These are phyloP conservation scores for Pseudomyrmex concolor DNA, from an alignment of 1,140 invertebrate species.

Conservation along the genomic window DNA sequence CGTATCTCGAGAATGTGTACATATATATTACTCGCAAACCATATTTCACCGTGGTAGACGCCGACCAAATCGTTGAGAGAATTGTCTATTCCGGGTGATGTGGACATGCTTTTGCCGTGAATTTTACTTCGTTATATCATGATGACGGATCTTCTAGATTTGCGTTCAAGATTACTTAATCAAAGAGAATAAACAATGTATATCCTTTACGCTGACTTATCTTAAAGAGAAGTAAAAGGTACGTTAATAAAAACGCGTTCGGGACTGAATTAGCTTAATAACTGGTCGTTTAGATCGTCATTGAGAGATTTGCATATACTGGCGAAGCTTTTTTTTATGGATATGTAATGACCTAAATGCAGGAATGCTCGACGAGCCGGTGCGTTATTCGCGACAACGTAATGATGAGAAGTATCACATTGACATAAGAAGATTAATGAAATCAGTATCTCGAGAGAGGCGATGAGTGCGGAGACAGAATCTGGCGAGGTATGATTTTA, in stretches of 20 bases:
- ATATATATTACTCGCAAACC: conserved; percentile 22
- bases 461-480: background rate
- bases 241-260: background rate
- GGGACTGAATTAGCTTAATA: conserved; percentile 15
- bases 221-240: background rate
- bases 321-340: conserved; percentile 16
- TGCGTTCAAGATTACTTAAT: background rate
- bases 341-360: conserved; percentile 44
- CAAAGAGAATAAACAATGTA: background rate
- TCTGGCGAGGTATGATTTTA: conserved; percentile 40
- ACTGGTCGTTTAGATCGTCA: conserved; percentile 28
- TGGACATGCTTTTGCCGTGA: background rate
- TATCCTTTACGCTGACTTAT: background rate
- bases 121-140: background rate
- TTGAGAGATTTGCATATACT: conserved; percentile 49
- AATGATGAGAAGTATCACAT: conserved; percentile 28
- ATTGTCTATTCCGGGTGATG: conserved; percentile 19
- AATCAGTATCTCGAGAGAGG: conserved; percentile 38
- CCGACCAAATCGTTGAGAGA: background rate
- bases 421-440: conserved; percentile 57
- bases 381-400: background rate
- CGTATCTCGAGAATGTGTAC: conserved; percentile 7
- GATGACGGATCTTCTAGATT: background rate
- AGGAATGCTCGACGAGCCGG: conserved; percentile 10
- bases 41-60: conserved; percentile 48